These are phyloP conservation scores for Nipponacmea schrenckii DNA, from an alignment of 2,888 invertebrate species.

Conservation along the genomic window DNA sequence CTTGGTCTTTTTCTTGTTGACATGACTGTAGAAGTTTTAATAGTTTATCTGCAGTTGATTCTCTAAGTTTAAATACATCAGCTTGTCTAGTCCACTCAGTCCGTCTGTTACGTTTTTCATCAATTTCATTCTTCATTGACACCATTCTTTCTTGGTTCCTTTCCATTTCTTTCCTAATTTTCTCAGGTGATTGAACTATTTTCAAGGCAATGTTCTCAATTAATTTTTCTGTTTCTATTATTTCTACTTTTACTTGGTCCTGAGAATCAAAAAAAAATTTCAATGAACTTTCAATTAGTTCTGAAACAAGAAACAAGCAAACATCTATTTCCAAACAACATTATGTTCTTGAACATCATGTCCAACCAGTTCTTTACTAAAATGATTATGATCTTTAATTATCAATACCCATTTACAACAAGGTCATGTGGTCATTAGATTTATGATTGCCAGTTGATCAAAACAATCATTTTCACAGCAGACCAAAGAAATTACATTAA, in stretches of 20 bases:
- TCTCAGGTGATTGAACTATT: constrained; percentile 59
- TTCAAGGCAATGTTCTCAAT: constrained; percentile 49
- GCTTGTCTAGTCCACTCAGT: constrained; percentile 36
- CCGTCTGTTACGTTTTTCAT: constrained; percentile 37
- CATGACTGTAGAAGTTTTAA: constrained; percentile 41
- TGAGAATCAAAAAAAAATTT: constrained; percentile 27
- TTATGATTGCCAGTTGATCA: too few species aligned
- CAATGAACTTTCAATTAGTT: too few species aligned
- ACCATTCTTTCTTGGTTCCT: constrained; percentile 41
- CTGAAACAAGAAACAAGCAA: background rate
- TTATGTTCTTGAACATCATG: background rate
- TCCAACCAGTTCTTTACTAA: background rate
- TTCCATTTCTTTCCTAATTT: constrained; percentile 49
- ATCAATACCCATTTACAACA: background rate
- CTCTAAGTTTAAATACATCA: constrained; percentile 30
- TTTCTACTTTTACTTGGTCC: constrained; percentile 46
- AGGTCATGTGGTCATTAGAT: background rate
- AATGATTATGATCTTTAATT: too few species aligned
- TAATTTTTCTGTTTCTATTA: constrained; percentile 42
- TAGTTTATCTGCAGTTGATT: constrained; percentile 38
- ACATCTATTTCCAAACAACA: background rate
- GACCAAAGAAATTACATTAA: too few species aligned
- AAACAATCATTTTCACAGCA: too few species aligned
- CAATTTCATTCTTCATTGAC: constrained; percentile 34
- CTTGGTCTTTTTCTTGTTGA: constrained; percentile 40